Base-by-base conservation (phyloP, 2,888 invertebrate species). In the Tetramorium bicarinatum region DNA sequence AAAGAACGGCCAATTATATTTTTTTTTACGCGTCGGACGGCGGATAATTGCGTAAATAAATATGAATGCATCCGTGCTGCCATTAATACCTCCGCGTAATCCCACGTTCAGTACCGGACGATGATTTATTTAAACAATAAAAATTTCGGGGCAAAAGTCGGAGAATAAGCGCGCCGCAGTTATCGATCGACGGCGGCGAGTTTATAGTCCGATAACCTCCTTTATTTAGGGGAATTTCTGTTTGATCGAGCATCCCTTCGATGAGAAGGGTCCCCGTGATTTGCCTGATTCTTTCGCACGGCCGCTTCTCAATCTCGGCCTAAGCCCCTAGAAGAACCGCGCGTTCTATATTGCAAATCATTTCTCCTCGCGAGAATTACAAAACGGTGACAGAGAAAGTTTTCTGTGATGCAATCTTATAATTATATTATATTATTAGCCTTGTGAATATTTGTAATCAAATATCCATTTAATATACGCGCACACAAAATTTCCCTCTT, bases 281-380 rank as follows among this genome's bases (percentile, higher is more conserved):
- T 92, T 89, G 91, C 89, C 90, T 91, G 91, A 93, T 93, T 92
- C 90, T 91, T 86, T 87, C 92, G 90, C 91, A 91, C 90, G 92
- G 87, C 84, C 92, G 91, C 87, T 71, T 87, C 90, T 87, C 86
- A 84, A 87, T 89, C 88, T 87, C 79, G 52, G 80, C 81, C 81
- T 86, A 87, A 86, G 82, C 85, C 85, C 47, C 83, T 64, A 62
- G 76, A 85, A 86, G 79, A 81, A 84, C 85, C 81, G 69, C 66
- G 76, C 66, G 76, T 82, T 85, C 82, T 75, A 75, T 62, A 25
- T 80, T n/a, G 74, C 75, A 59, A 80, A 80, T 80, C 59, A 80
- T 80, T 80, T 61, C 41, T 74, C 47, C 44, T 69, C 21, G 71
- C 25, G 21, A 62, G 61, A 84, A 61, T 84, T 84, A 47, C 41